Evolutionary conservation across 1,140 invertebrate genomes (phyloP).

Genomic region (Tetraneura akinire): DNA sequence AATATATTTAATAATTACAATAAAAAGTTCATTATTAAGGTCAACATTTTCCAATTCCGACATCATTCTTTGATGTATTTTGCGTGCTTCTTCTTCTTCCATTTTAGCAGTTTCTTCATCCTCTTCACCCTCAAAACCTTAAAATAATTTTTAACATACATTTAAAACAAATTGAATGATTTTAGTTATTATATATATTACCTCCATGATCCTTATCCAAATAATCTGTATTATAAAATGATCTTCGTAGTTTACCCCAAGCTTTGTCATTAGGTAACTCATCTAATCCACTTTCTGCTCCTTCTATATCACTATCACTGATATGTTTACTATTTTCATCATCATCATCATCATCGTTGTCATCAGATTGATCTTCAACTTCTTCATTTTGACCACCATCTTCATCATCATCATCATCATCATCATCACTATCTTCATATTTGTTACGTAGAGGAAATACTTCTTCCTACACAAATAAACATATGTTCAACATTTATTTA

Average conservation of each 20-base stretch:
- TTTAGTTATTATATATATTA: constrained; percentile 44
- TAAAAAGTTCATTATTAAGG: constrained; percentile 62
- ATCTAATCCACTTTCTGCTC: constrained; percentile 66
- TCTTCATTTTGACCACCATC: constrained; percentile 63
- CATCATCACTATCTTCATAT: constrained; percentile 51
- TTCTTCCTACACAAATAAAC: constrained; percentile 61
- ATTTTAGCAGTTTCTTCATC: constrained; percentile 74
- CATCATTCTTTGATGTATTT: constrained; percentile 75
- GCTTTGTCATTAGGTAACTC: constrained; percentile 77
- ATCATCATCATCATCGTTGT: constrained; percentile 59
- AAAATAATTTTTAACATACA: constrained; percentile 21
- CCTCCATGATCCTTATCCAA: constrained; percentile 82
- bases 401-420: constrained; percentile 54
- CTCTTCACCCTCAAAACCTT: constrained; percentile 68
- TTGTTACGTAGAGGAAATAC: constrained; percentile 63
- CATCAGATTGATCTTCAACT: constrained; percentile 58
- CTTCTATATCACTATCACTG: constrained; percentile 64
- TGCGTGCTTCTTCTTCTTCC: constrained; percentile 83
- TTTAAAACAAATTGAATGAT: neutral
- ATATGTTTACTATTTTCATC: constrained; percentile 60
- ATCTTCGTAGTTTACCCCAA: constrained; percentile 80
- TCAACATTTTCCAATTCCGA: constrained; percentile 80
- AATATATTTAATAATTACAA: constrained; percentile 14
- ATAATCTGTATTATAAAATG: constrained; percentile 85
- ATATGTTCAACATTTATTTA: too few relatives aligned